Evolutionary conservation across 2,888 invertebrate genomes (phyloP).

Genomic region (Gryllus longicercus): DNA sequence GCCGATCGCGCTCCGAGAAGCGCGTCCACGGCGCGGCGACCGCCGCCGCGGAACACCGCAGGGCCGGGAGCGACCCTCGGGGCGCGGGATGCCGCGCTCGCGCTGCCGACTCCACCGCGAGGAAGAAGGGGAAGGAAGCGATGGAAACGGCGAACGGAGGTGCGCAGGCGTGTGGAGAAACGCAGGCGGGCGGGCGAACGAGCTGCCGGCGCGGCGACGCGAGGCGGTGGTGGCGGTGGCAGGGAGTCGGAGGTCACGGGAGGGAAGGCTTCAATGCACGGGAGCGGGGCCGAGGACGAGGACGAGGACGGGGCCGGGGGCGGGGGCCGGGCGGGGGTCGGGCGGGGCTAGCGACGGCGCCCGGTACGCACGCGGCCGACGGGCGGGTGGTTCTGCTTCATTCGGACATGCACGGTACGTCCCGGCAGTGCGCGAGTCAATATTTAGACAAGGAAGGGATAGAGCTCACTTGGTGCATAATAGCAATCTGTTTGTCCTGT

Average conservation of each 20-base stretch:
- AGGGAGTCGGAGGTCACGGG: neutral
- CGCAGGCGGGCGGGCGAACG: neutral
- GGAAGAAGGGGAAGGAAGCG: too few species aligned
- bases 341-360: too few species aligned
- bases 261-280: neutral
- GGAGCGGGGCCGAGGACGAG: neutral
- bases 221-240: neutral
- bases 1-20: too few species aligned
- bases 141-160: too few species aligned
- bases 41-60: too few species aligned
- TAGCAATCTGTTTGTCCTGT: slow-evolving; percentile 22
- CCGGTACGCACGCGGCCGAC: neutral
- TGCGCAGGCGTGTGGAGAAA: too few species aligned
- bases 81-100: too few species aligned
- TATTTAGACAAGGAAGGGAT: slow-evolving; percentile 17
- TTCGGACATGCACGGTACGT: slow-evolving; percentile 17
- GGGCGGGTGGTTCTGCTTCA: slow-evolving; percentile 10
- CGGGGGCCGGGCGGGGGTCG: neutral
- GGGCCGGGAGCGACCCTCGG: too few species aligned
- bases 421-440: slow-evolving; percentile 8
- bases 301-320: neutral
- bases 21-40: too few species aligned
- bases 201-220: neutral
- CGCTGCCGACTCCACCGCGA: too few species aligned
- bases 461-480: slow-evolving; percentile 20